Evolutionary conservation across 1,140 invertebrate species (phyloP).

Genomic region (Apis dorsata): DNA sequence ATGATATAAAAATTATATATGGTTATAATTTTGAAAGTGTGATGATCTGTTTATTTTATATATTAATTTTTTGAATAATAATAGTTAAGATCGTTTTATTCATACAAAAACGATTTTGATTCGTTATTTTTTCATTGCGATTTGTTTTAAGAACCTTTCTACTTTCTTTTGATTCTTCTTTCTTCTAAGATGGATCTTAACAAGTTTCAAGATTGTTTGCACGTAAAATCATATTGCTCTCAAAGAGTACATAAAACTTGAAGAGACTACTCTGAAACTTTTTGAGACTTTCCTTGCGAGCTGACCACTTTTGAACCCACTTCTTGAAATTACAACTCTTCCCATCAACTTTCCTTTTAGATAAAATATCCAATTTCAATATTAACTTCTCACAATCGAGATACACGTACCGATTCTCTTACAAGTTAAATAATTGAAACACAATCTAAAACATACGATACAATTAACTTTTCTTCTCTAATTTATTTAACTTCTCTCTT

Average conservation of each 20-base stretch:
- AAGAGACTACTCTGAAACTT: constrained; percentile 27
- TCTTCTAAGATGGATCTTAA: constrained; percentile 12
- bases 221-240: constrained; percentile 36
- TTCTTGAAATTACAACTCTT: constrained; percentile 40
- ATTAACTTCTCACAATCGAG: constrained; percentile 5
- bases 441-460: not conserved
- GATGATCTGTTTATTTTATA: no score
- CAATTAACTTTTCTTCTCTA: not conserved
- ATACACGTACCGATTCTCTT: not conserved
- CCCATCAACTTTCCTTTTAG: constrained; percentile 38
- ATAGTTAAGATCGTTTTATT: not conserved
- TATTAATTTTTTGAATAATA: no score
- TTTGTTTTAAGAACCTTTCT: not conserved
- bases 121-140: not conserved
- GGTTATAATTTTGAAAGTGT: no score
- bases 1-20: no score
- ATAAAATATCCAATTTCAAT: constrained; percentile 36
- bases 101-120: not conserved
- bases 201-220: constrained; percentile 41
- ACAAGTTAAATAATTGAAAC: not conserved
- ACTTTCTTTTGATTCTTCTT: not conserved
- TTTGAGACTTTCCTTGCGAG: constrained; percentile 14
- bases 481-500: not conserved
- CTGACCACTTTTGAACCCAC: constrained; percentile 40
- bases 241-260: constrained; percentile 21